These are phyloP conservation scores for Pristiophorus japonicus DNA, from an alignment of 2,113 vertebrate genomes.

Conservation along the genomic window DNA sequence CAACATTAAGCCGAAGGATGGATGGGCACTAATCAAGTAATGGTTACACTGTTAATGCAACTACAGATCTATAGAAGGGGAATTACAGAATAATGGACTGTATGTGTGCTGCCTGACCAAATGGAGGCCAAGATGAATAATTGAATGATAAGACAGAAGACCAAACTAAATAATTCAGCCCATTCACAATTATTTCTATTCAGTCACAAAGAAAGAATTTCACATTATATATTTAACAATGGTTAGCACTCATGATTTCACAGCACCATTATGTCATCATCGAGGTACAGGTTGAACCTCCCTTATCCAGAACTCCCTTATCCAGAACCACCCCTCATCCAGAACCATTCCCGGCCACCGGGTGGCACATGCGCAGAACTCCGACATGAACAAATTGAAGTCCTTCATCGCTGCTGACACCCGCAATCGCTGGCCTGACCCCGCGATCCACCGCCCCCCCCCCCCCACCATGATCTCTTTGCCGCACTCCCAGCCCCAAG, in stretches of 20 bases:
- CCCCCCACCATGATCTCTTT: no score
- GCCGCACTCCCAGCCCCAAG: no score
- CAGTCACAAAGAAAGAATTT: neutral
- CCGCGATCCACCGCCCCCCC: no score
- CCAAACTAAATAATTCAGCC: neutral
- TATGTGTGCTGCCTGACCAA: neutral
- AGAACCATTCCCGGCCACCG: no score
- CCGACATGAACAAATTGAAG: no score
- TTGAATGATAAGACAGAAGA: neutral
- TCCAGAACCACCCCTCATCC: no score
- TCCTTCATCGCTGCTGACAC: no score
- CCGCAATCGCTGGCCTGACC: no score
- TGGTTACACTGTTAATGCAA: neutral
- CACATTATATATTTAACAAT: neutral
- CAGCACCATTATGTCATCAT: neutral
- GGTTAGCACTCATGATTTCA: neutral
- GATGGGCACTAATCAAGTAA: neutral
- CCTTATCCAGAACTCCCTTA: no score
- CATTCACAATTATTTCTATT: neutral
- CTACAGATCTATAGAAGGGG: neutral
- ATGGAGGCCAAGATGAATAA: neutral
- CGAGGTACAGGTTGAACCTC: no score
- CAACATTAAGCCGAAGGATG: neutral
- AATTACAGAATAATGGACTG: neutral
- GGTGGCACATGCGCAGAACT: no score